Evolutionary conservation across 2,888 invertebrate species (phyloP).

Genomic region (Oxycera nigricornis): DNA sequence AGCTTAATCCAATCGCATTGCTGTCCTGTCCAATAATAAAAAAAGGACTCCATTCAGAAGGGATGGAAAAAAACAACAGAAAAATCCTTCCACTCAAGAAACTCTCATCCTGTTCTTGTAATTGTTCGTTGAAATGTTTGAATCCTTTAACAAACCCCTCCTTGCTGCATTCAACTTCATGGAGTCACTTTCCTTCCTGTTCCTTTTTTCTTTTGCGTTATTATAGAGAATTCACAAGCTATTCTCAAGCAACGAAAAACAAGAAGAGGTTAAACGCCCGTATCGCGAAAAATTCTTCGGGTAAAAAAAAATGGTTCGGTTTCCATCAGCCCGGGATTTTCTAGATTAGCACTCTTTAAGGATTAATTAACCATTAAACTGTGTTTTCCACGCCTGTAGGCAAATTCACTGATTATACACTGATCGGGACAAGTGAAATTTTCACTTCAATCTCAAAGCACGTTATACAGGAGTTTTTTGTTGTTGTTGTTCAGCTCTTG

Average conservation of each 20-base stretch:
- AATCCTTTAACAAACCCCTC: conserved; percentile 15
- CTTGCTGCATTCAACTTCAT: conserved; percentile 6
- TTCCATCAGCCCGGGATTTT: conserved; percentile 31
- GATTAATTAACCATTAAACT: conserved; percentile 39
- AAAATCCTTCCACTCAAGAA: conserved; percentile 14
- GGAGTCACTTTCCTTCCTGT: not conserved
- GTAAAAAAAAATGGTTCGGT: not conserved
- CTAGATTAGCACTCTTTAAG: conserved; percentile 34
- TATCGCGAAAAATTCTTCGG: not conserved
- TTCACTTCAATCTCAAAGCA: not conserved
- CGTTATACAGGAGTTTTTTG: not conserved
- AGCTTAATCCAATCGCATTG: not conserved
- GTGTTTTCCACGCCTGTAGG: conserved; percentile 31
- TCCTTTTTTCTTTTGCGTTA: not conserved
- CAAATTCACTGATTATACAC: not conserved
- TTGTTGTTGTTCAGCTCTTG: not conserved
- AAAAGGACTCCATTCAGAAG: not conserved
- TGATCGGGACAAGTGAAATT: not conserved
- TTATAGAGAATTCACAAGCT: not conserved
- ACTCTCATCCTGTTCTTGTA: conserved; percentile 32
- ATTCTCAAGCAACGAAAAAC: conserved; percentile 10
- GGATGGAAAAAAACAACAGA: not conserved
- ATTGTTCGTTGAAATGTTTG: conserved; percentile 23
- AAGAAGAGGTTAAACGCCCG: conserved; percentile 19
- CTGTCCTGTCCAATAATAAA: not conserved